Base-by-base conservation (phyloP, 2,113 vertebrate species). In the Bettongia penicillata region DNA sequence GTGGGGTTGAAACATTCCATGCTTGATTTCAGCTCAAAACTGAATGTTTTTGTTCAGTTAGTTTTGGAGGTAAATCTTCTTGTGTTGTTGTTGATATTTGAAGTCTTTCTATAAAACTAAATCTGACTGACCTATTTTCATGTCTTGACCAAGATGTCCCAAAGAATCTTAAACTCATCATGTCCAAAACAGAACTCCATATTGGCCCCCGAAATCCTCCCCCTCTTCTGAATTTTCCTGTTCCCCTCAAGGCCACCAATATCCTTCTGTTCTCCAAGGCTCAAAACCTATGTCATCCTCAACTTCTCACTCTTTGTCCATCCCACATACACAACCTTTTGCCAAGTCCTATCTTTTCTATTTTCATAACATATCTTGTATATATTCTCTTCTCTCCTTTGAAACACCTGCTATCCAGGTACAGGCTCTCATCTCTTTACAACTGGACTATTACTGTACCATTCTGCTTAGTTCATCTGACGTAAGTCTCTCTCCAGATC, bases 1-100 rank as follows among this genome's bases (percentile, higher is more conserved):
- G 95, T 95, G 94, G 92, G 95, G 96, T 96, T 97, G 92, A 96
- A 96, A 94, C 94, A 93, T 95, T 94, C 93, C 93, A 96, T 96
- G 94, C 90, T 97, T 94, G 11, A 93, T 96, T 96, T 96, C 24
- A 90, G 50, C 55, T 97, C 50, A 94, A 96, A 96, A 95, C 57
- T 4, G 7, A 96, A 94, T 92, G 91, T 91, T 95, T 93, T 92
- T n/a, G 97, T 91, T 97, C 53, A 92, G 61, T 90, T 96, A 89
- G 90, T 95, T 94, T 48, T 94, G 93, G 84, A 94, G 22, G 91
- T 92, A 68, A 97, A 68, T 1, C 24, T 90, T 95, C 93, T 47
- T 96, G 14, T 93, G n/a, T 50, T 93, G 89, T 49, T 92, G 47
- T 50, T 90, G 23, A 1, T n/a, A 25, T 43, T 22, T 57, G 25